Percentiles rank a stretch among this genome's conserved stretches.
Conservation (phyloP, 2,888 invertebrate genomes). For the Hydropsyche betteni region DNA sequence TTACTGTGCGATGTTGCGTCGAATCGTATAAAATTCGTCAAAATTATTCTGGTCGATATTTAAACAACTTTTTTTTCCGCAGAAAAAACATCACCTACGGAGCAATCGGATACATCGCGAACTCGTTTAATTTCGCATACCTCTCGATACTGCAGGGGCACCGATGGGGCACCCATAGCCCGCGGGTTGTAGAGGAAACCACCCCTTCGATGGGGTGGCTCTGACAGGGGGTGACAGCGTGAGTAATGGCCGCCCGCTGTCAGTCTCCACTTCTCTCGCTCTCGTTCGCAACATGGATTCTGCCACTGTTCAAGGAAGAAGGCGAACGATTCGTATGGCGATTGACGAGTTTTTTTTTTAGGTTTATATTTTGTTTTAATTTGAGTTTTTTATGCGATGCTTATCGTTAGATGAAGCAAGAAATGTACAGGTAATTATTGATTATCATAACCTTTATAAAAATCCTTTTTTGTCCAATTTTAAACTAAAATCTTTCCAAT, state of each 20-base stretch:
- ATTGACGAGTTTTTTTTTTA: neutral
- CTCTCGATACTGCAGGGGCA: neutral
- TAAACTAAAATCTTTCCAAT: no score
- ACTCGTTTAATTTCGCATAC: conserved; percentile 37
- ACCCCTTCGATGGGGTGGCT: conserved; percentile 46
- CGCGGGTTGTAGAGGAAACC: conserved; percentile 11
- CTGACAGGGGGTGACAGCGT: conserved; percentile 66
- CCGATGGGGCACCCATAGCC: conserved; percentile 17
- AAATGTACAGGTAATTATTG: neutral
- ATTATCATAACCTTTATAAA: no score
- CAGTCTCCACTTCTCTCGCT: conserved; percentile 54
- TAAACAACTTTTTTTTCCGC: no score
- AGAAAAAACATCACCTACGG: no score
- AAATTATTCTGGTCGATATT: no score
- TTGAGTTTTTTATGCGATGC: no score
- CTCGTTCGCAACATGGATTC: conserved; percentile 10
- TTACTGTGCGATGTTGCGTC: no score
- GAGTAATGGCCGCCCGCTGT: conserved; percentile 62
- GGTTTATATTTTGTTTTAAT: neutral
- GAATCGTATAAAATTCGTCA: no score
- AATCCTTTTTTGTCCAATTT: no score
- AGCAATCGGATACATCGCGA: no score
- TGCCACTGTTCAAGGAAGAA: neutral
- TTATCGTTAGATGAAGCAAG: neutral
- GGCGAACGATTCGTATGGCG: neutral